Evolutionary conservation across 2,888 invertebrate species (phyloP), one percentile per base, ranked within the genome.

Genomic region (Archips crataeganus): DNA sequence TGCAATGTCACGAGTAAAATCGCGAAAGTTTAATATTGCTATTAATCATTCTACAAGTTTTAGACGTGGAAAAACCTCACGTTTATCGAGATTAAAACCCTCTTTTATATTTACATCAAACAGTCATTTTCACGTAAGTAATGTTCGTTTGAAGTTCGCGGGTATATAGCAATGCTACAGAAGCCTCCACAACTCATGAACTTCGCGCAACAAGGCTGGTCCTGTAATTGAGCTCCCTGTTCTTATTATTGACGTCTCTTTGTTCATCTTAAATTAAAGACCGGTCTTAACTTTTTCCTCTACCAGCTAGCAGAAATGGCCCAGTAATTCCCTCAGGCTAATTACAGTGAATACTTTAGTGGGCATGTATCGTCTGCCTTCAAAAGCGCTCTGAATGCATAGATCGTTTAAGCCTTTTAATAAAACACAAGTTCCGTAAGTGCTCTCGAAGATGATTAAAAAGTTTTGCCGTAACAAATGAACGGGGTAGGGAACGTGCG

Each of bases 221-320:
- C 32, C 57, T 57, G 32, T 57, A 57, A 84, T 80, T 85, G 88
- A 36, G 51, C 87, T 85, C 84, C 85, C 85, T 85, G 83, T 79
- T 87, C 81, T 86, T 87, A 89, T 89, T 89, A 90, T 90, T 87
- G 88, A 88, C 84, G 88, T 88, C 85, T 54, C 86, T 91, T 92
- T 90, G 89, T 90, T 84, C 87, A 76, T 84, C 85, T 89, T 88
- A 89, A 91, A 92, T 92, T 91, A 92, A 90, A 92, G 90, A 89
- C 86, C 87, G 88, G 87, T 87, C 87, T 86, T 85, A 87, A 88
- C 88, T 88, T 91, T 88, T 88, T 85, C 85, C 85, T 82, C 84
- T 76, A 77, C 77, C 74, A 70, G 80, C 78, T 79, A 77, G 75
- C 76, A 75, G 78, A 60, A 70, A 62, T 72, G 57, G 51, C 69